These are phyloP conservation scores for Podarcis muralis DNA, from an alignment of 2,113 vertebrate species.

Conservation along the genomic window DNA sequence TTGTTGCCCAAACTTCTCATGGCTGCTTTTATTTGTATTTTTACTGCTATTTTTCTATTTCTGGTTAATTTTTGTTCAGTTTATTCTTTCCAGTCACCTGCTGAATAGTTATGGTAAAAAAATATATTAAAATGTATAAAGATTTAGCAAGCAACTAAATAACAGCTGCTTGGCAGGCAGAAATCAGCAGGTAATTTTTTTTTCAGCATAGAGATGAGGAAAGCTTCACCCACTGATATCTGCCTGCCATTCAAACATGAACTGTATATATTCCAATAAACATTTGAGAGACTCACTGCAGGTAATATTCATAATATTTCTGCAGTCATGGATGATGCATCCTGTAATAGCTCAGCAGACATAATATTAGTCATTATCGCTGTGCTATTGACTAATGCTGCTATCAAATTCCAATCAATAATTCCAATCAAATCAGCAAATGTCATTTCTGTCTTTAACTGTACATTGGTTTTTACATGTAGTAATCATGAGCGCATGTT, in stretches of 20 bases:
- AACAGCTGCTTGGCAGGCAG: background rate
- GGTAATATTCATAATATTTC: background rate
- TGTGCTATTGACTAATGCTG: background rate
- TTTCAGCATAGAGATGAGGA: background rate
- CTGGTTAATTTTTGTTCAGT: background rate
- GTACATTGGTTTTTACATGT: conserved; percentile 56
- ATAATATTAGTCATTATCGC: background rate
- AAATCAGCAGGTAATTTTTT: background rate
- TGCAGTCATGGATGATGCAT: background rate
- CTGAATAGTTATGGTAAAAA: background rate
- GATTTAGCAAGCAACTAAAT: background rate
- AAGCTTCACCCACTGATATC: background rate
- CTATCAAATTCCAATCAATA: conserved; percentile 40
- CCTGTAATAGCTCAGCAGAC: background rate
- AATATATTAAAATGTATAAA: background rate
- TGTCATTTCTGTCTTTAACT: conserved; percentile 45
- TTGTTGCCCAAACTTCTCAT: background rate
- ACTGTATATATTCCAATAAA: background rate
- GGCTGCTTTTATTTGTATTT: background rate
- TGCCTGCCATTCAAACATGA: background rate
- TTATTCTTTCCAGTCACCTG: too few species aligned
- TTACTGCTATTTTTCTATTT: background rate
- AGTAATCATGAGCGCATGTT: conserved; percentile 48
- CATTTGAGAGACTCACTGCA: background rate
- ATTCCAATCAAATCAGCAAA: conserved; percentile 15